Evolutionary conservation across 2,888 invertebrate species (phyloP).

Genomic region (Stomorhina lunata): DNA sequence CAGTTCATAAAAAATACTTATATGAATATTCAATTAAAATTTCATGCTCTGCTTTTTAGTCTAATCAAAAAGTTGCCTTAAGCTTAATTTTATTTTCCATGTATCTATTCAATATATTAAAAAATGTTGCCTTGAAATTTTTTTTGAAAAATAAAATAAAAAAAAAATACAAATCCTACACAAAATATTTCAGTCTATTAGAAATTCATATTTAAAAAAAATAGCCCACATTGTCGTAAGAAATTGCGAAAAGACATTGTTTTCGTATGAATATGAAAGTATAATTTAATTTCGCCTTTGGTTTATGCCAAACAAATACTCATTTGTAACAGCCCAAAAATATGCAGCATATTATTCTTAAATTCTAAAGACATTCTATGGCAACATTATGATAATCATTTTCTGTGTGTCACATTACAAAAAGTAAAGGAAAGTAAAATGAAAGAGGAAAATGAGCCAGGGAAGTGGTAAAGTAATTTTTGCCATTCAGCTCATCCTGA

Average conservation of each 20-base stretch:
- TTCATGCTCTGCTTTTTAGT: not conserved
- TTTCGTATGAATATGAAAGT: not conserved
- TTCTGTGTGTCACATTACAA: not conserved
- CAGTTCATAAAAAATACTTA: not conserved
- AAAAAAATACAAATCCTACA: not conserved
- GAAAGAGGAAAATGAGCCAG: not conserved
- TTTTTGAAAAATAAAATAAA: not conserved
- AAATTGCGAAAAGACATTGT: not conserved
- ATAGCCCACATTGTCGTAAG: not conserved
- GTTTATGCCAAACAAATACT: not conserved
- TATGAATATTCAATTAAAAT: not conserved
- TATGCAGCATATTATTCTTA: conserved; percentile 30
- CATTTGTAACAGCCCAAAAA: conserved; percentile 16
- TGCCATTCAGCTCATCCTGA: not conserved
- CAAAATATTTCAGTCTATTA: not conserved
- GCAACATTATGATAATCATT: not conserved
- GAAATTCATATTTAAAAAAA: too few relatives aligned
- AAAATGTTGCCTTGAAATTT: not conserved
- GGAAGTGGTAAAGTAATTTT: not conserved
- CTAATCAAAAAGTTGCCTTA: not conserved
- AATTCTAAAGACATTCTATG: not conserved
- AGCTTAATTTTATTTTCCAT: not conserved
- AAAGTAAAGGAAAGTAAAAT: not conserved
- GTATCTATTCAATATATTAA: not conserved
- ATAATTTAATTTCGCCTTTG: not conserved